A percentile compares a stretch with the other conserved stretches of the same genome.
Conservation (phyloP, 2,888 invertebrate species). For the Schizotus pectinicornis region DNA sequence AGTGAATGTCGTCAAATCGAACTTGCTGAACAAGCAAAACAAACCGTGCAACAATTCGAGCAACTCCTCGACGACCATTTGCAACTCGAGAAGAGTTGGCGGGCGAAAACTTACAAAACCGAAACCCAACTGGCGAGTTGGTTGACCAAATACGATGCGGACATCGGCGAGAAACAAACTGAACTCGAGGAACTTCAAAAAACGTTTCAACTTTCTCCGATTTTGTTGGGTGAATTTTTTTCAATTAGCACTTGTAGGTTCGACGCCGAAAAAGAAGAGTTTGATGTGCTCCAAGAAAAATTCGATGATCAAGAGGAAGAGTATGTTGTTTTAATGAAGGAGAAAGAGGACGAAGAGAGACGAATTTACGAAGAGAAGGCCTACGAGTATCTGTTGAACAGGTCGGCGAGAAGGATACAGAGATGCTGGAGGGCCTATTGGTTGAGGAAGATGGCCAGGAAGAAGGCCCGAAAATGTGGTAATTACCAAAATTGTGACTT, state of each 20-base stretch:
- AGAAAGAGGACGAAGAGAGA: conserved; percentile 65
- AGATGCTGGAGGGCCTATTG: conserved; percentile 48
- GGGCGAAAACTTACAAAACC: conserved; percentile 64
- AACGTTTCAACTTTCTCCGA: too few relatives aligned
- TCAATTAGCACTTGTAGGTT: conserved; percentile 55
- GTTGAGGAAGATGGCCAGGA: conserved; percentile 35
- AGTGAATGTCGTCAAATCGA: conserved; percentile 60
- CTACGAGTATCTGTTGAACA: conserved; percentile 38
- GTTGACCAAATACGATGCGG: conserved; percentile 66
- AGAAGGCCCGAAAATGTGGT: conserved; percentile 32
- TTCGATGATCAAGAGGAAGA: conserved; percentile 63
- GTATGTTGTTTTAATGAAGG: conserved; percentile 64
- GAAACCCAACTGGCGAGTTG: conserved; percentile 65
- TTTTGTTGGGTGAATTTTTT: too few relatives aligned
- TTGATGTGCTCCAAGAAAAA: conserved; percentile 59
- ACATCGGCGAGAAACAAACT: conserved; percentile 65
- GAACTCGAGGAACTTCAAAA: conserved; percentile 62
- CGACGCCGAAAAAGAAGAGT: conserved; percentile 60
- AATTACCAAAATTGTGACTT: neutral
- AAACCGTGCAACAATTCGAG: conserved; percentile 58
- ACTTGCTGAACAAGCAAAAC: conserved; percentile 61
- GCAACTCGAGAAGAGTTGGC: conserved; percentile 61
- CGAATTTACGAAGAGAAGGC: conserved; percentile 63
- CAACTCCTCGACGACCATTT: conserved; percentile 59
- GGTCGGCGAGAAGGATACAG: conserved; percentile 55